A percentile compares a stretch with the other conserved stretches of the same genome.
Conservation (phyloP, 2,888 invertebrate genomes). For the Drosophila meridiana region DNA sequence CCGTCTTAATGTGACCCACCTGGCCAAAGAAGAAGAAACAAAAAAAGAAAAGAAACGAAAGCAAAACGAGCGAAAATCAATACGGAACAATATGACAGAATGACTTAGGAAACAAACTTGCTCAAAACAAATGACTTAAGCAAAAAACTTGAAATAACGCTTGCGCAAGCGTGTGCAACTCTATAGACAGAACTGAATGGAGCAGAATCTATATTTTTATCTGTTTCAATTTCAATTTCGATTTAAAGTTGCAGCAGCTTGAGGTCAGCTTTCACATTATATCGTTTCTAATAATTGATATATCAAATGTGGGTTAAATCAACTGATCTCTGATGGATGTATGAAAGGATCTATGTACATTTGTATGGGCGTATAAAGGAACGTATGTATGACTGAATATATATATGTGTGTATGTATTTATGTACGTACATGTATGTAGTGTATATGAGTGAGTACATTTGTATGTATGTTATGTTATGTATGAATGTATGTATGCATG, state of each 20-base stretch:
- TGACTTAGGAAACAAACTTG: slow-evolving; percentile 53
- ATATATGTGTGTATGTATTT: background rate
- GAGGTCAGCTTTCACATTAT: background rate
- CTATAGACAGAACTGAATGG: background rate
- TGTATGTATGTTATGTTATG: background rate
- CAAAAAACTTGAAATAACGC: slow-evolving; percentile 26
- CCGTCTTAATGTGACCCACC: slow-evolving; percentile 89
- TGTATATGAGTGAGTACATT: background rate
- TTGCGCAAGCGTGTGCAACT: background rate
- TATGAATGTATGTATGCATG: background rate
- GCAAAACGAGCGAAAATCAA: background rate
- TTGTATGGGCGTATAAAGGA: too few species aligned
- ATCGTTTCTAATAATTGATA: background rate
- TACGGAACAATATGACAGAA: slow-evolving; percentile 30
- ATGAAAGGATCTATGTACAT: background rate
- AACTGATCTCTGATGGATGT: background rate
- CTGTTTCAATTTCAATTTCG: too few species aligned
- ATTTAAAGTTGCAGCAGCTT: background rate
- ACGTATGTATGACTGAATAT: too few species aligned
- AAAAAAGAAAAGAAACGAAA: too few species aligned
- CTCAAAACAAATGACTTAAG: slow-evolving; percentile 32
- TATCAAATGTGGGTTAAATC: background rate
- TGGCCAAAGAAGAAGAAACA: slow-evolving; percentile 68
- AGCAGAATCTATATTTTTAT: background rate
- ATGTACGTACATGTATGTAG: background rate